Evolutionary conservation across 2,888 invertebrate species (phyloP).

Genomic region (Branchellion lobata): DNA sequence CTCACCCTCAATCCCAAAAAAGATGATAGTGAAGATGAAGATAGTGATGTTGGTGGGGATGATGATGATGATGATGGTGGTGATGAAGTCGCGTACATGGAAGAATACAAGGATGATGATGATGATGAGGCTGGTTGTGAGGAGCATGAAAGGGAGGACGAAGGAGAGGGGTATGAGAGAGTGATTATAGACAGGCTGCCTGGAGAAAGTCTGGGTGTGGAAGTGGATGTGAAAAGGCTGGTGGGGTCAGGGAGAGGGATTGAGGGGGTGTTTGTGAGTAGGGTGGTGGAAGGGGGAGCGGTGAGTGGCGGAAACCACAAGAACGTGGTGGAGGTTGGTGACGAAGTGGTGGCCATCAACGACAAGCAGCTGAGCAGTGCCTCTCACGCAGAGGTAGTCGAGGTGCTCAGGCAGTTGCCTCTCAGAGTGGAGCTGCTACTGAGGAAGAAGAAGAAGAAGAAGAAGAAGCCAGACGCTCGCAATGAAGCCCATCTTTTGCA

Average conservation of each 20-base stretch:
- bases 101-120: not conserved
- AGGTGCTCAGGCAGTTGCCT: constrained; percentile 80
- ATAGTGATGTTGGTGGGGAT: not conserved
- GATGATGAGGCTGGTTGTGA: not conserved
- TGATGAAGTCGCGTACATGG: not conserved
- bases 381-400: constrained; percentile 81
- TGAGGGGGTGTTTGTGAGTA: constrained; percentile 73
- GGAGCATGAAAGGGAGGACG: not conserved
- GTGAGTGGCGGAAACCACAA: constrained; percentile 55
- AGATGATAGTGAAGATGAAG: not conserved
- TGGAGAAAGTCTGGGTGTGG: constrained; percentile 85
- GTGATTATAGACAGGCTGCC: constrained; percentile 81
- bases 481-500: no score
- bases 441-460: constrained; percentile 43
- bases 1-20: not conserved
- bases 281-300: constrained; percentile 57
- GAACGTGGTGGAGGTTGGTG: constrained; percentile 73
- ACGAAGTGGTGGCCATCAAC: constrained; percentile 85
- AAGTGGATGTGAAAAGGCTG: constrained; percentile 87
- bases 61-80: not conserved
- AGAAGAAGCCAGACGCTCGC: not conserved
- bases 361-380: constrained; percentile 75
- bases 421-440: constrained; percentile 55
- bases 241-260: constrained; percentile 79
- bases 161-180: constrained; percentile 60